Conservation (phyloP, 1,140 invertebrate species). For the Listronotus bonariensis region DNA sequence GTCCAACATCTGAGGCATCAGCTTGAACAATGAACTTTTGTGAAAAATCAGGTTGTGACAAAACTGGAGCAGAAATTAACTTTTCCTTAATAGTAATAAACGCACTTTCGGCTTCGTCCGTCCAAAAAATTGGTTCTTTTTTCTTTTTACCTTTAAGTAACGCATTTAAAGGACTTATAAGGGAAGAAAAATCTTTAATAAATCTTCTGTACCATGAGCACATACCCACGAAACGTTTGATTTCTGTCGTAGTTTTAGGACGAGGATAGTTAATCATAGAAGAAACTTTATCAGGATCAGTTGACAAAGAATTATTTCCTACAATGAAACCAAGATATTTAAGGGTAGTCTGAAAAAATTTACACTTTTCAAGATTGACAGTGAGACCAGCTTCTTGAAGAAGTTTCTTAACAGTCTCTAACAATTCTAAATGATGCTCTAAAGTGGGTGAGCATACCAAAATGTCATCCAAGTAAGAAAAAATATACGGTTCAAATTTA, state of each 20-base stretch:
- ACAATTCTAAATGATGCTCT: conserved; percentile 48
- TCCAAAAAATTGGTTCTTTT: conserved; percentile 6
- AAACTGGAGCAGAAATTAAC: conserved; percentile 37
- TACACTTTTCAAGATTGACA: conserved; percentile 30
- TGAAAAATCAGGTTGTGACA: conserved; percentile 42
- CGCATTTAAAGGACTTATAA: background rate
- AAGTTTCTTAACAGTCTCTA: conserved; percentile 33
- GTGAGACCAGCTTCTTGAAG: conserved; percentile 35
- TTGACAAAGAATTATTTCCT: conserved; percentile 45
- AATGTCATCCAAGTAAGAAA: conserved; percentile 51
- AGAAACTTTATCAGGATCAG: conserved; percentile 40
- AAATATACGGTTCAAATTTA: conserved; percentile 45
- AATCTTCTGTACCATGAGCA: conserved; percentile 1
- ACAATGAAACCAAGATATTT: conserved; percentile 54
- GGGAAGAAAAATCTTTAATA: conserved; percentile 8
- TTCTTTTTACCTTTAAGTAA: conserved; percentile 20
- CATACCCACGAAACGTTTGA: conserved; percentile 38
- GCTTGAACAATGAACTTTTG: conserved; percentile 18
- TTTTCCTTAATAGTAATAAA: conserved; percentile 2
- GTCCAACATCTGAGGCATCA: conserved; percentile 45
- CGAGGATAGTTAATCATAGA: conserved; percentile 42
- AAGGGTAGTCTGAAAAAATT: conserved; percentile 46
- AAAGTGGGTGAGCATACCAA: conserved; percentile 50
- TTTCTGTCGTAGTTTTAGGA: conserved; percentile 45
- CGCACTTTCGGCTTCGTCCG: background rate